Base-by-base conservation (phyloP, 2,797 vertebrate genomes). In the Erithacus rubecula region DNA sequence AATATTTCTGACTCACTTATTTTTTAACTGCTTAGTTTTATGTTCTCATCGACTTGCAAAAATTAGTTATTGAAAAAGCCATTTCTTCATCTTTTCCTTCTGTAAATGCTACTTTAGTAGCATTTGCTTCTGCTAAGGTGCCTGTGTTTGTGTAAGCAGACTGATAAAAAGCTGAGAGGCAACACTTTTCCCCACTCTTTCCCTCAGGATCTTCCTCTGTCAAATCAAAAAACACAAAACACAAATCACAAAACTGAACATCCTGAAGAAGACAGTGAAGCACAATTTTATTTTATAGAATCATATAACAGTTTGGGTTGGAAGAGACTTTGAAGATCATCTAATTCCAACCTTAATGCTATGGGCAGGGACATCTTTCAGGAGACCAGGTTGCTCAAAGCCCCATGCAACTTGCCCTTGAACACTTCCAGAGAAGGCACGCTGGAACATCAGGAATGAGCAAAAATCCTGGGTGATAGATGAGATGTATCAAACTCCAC, bases 21-120 rank as follows among this genome's bases (percentile, higher is more conserved):
- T 86, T 93, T 95, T 94, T 95, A 93, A 93, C 60, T 71, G 34
- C 77, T 95, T 95, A 30, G 15, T 85, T 89, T 95, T 77, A 75
- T 71, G 41, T 69, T 84, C 69, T 77, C 41, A 89, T 16, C 63
- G 60, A 34, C 53, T 81, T 60, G 59, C 83, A 72, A 76, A 95
- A 92, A 94, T 91, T 68, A 91, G n/a, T 86, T 89, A 71, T 83
- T 93, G 84, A 87, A 83, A 94, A 95, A 95, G 41, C 18, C 55
- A 68, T 83, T 96, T 93, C 89, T 83, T 94, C 86, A 93, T 53
- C 86, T 95, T 96, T 96, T 94, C 87, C 78, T 78, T 92, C 36
- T 83, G 53, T 41, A 49, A 75, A 52, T 19, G 3, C 39, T 29
- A 17, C 5, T 88, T 82, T 58, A 52, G 30, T 19, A 51, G 6